Percentiles rank a stretch among this genome's conserved stretches.
These are phyloP conservation scores for Eurystomus glaucurus DNA, from an alignment of 2,797 vertebrate species.

Conservation along the genomic window DNA sequence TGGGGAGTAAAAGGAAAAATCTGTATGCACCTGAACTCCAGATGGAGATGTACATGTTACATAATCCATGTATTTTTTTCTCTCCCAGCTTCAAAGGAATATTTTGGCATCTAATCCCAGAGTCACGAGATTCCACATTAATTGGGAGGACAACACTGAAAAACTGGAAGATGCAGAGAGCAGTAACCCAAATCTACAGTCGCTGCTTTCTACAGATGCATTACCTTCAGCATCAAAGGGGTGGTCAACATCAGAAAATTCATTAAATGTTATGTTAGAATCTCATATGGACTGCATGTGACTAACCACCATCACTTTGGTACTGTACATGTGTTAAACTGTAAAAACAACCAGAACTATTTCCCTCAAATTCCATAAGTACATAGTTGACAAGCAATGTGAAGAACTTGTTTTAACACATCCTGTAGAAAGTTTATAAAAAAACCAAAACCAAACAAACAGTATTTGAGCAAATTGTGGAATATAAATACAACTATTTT, in stretches of 20 bases:
- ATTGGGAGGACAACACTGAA: slow-evolving; percentile 89
- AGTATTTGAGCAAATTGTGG: slow-evolving; percentile 87
- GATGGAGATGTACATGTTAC: background rate
- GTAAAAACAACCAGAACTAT: slow-evolving; percentile 83
- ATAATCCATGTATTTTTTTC: slow-evolving; percentile 41
- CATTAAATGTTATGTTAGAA: slow-evolving; percentile 88
- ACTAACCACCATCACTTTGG: slow-evolving; percentile 77
- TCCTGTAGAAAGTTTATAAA: slow-evolving; percentile 86
- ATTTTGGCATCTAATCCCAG: slow-evolving; percentile 90
- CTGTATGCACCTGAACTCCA: background rate
- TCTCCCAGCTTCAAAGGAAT: slow-evolving; percentile 86
- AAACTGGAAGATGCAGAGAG: slow-evolving; percentile 88
- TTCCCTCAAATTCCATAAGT: slow-evolving; percentile 81
- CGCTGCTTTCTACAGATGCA: slow-evolving; percentile 86
- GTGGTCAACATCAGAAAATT: slow-evolving; percentile 88
- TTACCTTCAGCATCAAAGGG: slow-evolving; percentile 88
- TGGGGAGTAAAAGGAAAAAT: background rate
- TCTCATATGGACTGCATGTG: slow-evolving; percentile 91
- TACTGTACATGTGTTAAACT: slow-evolving; percentile 79
- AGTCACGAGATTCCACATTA: slow-evolving; percentile 90
- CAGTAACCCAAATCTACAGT: slow-evolving; percentile 87
- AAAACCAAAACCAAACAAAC: slow-evolving; percentile 70
- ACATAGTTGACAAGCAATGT: slow-evolving; percentile 82
- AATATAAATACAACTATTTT: slow-evolving; percentile 89
- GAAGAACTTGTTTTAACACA: slow-evolving; percentile 84